Evolutionary conservation across 53 echinoderm and acorn worm species (phyloP).

Genomic region (Hippasteria phrygiana): DNA sequence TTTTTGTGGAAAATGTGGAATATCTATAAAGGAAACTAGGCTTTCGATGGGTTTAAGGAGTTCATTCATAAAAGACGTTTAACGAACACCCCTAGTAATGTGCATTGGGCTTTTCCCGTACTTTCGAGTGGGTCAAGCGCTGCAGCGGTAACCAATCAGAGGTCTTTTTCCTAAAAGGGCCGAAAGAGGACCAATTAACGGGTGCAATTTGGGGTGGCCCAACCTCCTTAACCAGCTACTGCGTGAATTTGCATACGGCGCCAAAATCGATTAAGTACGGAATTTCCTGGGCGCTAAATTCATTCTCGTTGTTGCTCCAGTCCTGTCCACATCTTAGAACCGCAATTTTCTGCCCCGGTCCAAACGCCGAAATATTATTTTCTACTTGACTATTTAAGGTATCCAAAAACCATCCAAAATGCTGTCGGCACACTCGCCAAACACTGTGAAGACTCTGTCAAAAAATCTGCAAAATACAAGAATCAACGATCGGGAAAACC

Average conservation of each 20-base stretch:
- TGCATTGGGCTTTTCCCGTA: not conserved
- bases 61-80: not conserved
- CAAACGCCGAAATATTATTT: not conserved
- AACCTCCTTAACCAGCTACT: too few relatives aligned
- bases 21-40: too few relatives aligned
- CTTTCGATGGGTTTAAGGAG: too few relatives aligned
- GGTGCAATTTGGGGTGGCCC: not conserved
- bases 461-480: constrained; percentile 67
- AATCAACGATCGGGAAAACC: constrained; percentile 87
- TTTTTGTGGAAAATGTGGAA: too few relatives aligned
- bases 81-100: not conserved
- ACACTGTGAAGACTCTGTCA: constrained; percentile 77
- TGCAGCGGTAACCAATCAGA: constrained; percentile 9
- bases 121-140: not conserved
- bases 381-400: not conserved
- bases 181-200: not conserved
- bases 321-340: not conserved
- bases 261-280: not conserved
- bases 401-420: constrained; percentile 55
- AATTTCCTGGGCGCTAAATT: not conserved
- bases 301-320: constrained; percentile 40
- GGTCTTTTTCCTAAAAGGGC: not conserved
- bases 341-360: not conserved
- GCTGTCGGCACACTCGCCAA: constrained; percentile 89
- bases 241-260: not conserved